Percentiles rank a stretch among this genome's conserved stretches.
Conservation (phyloP, 2,797 vertebrate species). For the Corythornis leucogaster region DNA sequence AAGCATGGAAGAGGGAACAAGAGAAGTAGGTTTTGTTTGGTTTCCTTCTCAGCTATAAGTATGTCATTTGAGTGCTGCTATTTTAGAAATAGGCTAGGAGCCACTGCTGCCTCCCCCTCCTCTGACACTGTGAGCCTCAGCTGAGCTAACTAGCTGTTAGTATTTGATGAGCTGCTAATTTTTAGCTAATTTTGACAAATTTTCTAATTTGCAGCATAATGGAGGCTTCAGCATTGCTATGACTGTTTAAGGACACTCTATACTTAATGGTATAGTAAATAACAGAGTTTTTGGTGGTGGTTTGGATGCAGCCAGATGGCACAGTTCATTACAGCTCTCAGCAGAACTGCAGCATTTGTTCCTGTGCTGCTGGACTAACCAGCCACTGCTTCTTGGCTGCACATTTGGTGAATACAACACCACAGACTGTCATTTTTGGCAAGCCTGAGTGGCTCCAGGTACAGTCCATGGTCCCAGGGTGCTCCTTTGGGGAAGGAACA, state of each 20-base stretch:
- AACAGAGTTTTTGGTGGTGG: neutral
- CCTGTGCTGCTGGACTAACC: neutral
- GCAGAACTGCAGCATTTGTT: neutral
- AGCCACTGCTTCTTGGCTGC: neutral
- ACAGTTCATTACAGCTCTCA: neutral
- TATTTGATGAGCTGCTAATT: neutral
- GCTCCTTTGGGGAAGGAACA: neutral
- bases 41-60: conserved; percentile 2
- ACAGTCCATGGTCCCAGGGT: accelerated
- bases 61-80: neutral
- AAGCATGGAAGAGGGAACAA: neutral
- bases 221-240: neutral
- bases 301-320: neutral
- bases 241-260: neutral
- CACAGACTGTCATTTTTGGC: neutral
- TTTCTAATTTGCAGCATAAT: neutral
- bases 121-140: neutral
- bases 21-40: neutral
- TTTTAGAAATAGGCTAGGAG: conserved; percentile 17
- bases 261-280: neutral
- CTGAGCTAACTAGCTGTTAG: neutral
- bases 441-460: neutral
- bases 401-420: neutral
- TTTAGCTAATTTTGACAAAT: neutral
- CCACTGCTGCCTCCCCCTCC: neutral